phyloP scores from a whole-genome alignment of 2,888 invertebrate genomes.

The Spodoptera exigua region DNA sequence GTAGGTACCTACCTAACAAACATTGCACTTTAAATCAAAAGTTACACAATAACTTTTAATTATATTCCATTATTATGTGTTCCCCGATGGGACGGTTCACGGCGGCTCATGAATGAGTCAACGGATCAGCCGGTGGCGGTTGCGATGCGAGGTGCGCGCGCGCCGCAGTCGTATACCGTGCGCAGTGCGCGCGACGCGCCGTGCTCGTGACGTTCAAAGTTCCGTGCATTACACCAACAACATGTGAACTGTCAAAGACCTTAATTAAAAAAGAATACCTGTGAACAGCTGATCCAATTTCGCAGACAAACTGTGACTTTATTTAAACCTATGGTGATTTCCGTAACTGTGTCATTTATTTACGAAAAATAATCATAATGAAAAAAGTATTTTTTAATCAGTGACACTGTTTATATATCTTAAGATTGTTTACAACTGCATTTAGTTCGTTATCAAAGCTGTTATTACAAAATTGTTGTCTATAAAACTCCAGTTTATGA shows the following conservation, averaged over 20 bases:
- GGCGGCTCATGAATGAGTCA: slow-evolving; percentile 60
- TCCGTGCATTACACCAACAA: slow-evolving; percentile 45
- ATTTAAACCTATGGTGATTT: slow-evolving; percentile 28
- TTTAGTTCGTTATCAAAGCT: slow-evolving; percentile 7
- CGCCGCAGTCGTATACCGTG: slow-evolving; percentile 71
- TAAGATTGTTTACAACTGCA: slow-evolving; percentile 21
- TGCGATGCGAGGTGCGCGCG: slow-evolving; percentile 37
- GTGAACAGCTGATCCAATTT: slow-evolving; percentile 42
- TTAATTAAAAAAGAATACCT: slow-evolving; percentile 44
- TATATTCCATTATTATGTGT: slow-evolving; percentile 48
- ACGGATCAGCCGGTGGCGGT: slow-evolving; percentile 40
- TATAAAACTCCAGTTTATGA: slow-evolving; percentile 12
- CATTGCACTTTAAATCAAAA: slow-evolving; percentile 23
- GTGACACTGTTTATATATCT: slow-evolving; percentile 12
- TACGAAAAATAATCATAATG: neutral
- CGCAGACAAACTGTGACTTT: slow-evolving; percentile 24
- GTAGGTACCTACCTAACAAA: slow-evolving; percentile 3
- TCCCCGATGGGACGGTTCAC: slow-evolving; percentile 43
- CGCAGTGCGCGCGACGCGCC: slow-evolving; percentile 84
- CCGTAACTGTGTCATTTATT: neutral
- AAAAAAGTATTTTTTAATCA: neutral
- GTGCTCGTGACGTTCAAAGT: slow-evolving; percentile 46
- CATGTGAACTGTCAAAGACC: slow-evolving; percentile 67
- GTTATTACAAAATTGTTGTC: slow-evolving; percentile 1
- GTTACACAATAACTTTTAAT: slow-evolving; percentile 27